These are phyloP conservation scores for Decapterus maruadsi DNA, from an alignment of 2,797 vertebrate genomes.

Conservation along the genomic window DNA sequence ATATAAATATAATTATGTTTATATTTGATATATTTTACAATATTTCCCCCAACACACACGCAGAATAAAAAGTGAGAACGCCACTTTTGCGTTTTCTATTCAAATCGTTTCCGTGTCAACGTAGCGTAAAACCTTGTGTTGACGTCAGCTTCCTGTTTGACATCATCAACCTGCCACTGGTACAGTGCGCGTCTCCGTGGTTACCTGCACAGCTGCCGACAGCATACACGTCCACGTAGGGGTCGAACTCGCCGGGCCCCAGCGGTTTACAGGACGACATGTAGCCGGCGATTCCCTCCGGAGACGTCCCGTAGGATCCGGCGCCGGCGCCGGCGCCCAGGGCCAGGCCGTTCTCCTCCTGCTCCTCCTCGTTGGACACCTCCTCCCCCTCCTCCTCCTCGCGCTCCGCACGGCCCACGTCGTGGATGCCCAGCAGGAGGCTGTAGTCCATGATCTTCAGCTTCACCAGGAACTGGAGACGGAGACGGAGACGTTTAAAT, in stretches of 20 bases:
- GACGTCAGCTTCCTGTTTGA: too few species aligned
- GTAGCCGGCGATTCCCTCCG: constrained; percentile 91
- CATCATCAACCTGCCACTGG: too few species aligned
- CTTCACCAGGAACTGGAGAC: constrained; percentile 93
- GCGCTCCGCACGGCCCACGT: constrained; percentile 88
- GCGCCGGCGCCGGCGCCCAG: constrained; percentile 74
- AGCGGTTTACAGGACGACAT: constrained; percentile 90
- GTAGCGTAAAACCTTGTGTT: too few species aligned
- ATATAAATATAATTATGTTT: too few species aligned
- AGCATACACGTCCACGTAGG: constrained; percentile 92
- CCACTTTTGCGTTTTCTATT: too few species aligned
- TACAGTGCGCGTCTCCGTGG: too few species aligned
- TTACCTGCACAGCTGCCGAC: constrained; percentile 89
- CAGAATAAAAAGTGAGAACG: too few species aligned
- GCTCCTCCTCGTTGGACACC: constrained; percentile 84
- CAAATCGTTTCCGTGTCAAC: too few species aligned
- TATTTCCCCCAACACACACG: too few species aligned
- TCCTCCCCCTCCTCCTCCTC: constrained; percentile 91
- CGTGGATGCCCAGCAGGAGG: constrained; percentile 93
- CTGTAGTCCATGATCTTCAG: constrained; percentile 99
- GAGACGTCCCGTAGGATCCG: constrained; percentile 90
- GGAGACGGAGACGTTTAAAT: too few species aligned
- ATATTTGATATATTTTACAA: too few species aligned
- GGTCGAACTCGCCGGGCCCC: constrained; percentile 92
- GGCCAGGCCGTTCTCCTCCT: constrained; percentile 83